phyloP scores from a whole-genome alignment of 30 jellyfish, hydroid and myxozoan genomes.

The Aurelia aurita complex sp. Pacific region DNA sequence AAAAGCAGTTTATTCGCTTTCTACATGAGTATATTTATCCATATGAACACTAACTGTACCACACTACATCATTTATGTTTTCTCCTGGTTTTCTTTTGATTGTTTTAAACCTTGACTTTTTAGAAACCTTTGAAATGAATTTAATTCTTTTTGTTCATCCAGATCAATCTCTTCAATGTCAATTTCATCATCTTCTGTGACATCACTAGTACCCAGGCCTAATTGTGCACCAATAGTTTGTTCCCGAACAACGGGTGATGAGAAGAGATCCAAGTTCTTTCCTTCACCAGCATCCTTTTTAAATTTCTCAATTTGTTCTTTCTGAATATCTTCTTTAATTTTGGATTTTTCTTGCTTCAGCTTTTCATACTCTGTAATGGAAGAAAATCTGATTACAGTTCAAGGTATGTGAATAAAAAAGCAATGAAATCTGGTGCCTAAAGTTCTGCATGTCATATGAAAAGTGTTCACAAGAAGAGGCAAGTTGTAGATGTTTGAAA shows the following conservation, averaged over 20 bases:
- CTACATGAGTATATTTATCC: no score
- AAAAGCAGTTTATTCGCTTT: no score
- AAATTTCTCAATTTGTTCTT: conserved; percentile 56
- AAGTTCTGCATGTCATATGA: no score
- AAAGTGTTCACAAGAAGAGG: no score
- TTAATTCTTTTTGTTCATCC: conserved; percentile 48
- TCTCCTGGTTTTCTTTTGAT: background rate
- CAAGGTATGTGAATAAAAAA: no score
- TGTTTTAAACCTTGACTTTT: conserved; percentile 68
- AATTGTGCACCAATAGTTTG: conserved; percentile 11
- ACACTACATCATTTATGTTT: background rate
- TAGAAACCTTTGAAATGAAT: conserved; percentile 67
- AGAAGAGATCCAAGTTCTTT: conserved; percentile 42
- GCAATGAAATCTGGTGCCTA: no score
- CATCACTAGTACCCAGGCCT: conserved; percentile 28
- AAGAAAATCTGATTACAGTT: background rate
- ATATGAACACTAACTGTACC: no score
- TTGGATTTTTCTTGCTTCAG: conserved; percentile 51
- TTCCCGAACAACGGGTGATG: conserved; percentile 34
- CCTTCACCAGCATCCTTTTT: conserved; percentile 58
- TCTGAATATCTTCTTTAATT: conserved; percentile 29
- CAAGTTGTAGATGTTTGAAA: no score
- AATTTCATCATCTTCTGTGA: conserved; percentile 25
- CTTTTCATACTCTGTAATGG: conserved; percentile 61
- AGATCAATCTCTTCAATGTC: conserved; percentile 23